Evolutionary conservation across 2,797 vertebrate genomes (phyloP), one percentile per base, ranked within the genome.

Genomic region (Leptatherina wallacei): DNA sequence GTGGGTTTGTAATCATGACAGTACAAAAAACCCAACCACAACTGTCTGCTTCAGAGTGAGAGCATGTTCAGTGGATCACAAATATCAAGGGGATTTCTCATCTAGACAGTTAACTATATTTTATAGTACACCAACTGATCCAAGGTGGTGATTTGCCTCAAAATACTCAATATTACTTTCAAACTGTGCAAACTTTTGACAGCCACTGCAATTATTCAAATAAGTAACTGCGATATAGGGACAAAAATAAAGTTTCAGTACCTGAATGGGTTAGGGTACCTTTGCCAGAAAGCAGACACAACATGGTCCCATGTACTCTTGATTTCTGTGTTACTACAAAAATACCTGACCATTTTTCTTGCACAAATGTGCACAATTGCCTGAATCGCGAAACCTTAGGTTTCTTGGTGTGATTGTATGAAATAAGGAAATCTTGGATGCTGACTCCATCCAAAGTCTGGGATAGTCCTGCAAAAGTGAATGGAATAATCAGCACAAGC

Each of bases 181-280:
- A 7, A 1, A 44, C 16, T 44, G 18, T 44, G 42, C 16, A 44
- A 6, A 44, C 42, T 20, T 44, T 44, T 44, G 40, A 42, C 40
- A 42, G 5, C 14, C 16, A 42, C 40, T 42, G 9, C 18, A 18
- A 42, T 14, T 16, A 42, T 42, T 42, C 11, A 18, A 16, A 42
- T 13, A 47, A 51, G 22, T 22, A 44, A 2, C 42, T 6, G 6
- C 3, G 18, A 33, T 51, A 18, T 16, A 35, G 8, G 3, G 1
- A n/a, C 20, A 38, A 61, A 2, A 12, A 13, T 30, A 0, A 38
- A 55, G 7, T 42, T 13, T 69, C 2, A 6, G 18, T 93, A 95
- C 94, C 94, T 95, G 92, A 94, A 95, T 22, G 94, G 94, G 67
- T 95, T 95, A 0, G 94, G 94, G 65, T 95, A 95, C 60, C 94